Evolutionary conservation across 2,797 vertebrate genomes (phyloP).

Genomic region (Gymnoscopelus braueri): DNA sequence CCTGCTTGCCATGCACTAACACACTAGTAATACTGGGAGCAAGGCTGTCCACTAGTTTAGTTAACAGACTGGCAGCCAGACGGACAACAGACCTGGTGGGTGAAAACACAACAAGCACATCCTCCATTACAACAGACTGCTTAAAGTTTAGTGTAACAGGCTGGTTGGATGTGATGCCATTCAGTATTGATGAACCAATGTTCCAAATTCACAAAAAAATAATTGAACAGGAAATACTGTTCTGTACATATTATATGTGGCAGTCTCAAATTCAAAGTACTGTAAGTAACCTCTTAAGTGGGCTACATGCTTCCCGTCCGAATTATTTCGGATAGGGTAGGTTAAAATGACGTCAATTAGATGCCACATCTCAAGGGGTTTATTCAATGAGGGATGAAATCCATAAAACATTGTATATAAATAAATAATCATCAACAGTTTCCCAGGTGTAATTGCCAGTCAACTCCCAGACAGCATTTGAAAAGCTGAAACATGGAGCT

Average conservation of each 20-base stretch:
- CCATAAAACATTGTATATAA: not conserved
- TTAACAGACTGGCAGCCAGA: conserved; percentile 96
- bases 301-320: not conserved
- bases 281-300: no score
- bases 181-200: no score
- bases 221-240: no score
- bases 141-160: no score
- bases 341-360: not conserved
- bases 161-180: no score
- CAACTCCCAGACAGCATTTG: not conserved
- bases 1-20: conserved; percentile 99
- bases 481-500: not conserved
- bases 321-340: not conserved
- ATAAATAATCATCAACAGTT: not conserved
- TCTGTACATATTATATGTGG: no score
- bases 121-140: conserved; percentile 66
- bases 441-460: not conserved
- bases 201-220: no score
- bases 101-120: conserved; percentile 89
- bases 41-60: conserved; percentile 99
- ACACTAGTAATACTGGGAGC: conserved; percentile 99
- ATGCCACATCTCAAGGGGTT: conserved; percentile 1
- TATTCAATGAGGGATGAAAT: not conserved
- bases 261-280: no score
- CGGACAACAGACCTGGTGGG: conserved; percentile 98